Base-by-base conservation (phyloP, 2,113 vertebrate species). In the Epinephelus fuscoguttatus region DNA sequence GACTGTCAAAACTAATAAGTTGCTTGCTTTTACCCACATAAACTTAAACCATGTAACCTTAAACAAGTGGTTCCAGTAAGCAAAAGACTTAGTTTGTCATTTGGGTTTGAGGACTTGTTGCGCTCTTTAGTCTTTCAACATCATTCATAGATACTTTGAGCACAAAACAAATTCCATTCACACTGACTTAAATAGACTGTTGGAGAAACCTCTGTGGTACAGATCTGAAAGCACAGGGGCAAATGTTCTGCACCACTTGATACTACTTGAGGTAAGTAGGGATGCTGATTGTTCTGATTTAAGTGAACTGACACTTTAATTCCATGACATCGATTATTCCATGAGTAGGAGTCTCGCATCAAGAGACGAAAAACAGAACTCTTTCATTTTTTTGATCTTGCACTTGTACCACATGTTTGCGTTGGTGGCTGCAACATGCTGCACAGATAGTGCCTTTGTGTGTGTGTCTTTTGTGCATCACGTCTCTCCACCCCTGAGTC, bases 381-480 rank as follows among this genome's bases (percentile, higher is more conserved):
- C 15, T 57, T 67, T 5, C 14, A 25, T 15, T 27, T 6, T 63
- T 45, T 19, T 13, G 25, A 67, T 67, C 13, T 40, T 18, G 37
- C 37, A 80, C 4, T 10, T 50, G 21, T 14, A 18, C 55, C 18
- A 25, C 2, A 10, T 37, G 8, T 47, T 27, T 64, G 27, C 14
- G 49, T 57, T 0, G 37, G 72, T 15, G 61, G 17, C 19, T 45
- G 67, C 30, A 37, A 25, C 55, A 27, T 13, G 14, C 11, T 23
- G 53, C 8, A 18, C 21, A 23, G 18, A 45, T 12, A 45, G 6
- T 23, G 56, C 3, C 4, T 66, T 42, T 37, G 50, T 47, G 66
- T 17, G 30, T 45, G 61, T 19, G 25, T 62, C 57, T 70, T 23
- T 56, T 10, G 7, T 52, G 21, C 6, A 19, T 80, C 81, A 78